A percentile compares a stretch with the other conserved stretches of the same genome.
phyloP scores from a whole-genome alignment of 2,113 vertebrate species.

The Meriones unguiculatus region DNA sequence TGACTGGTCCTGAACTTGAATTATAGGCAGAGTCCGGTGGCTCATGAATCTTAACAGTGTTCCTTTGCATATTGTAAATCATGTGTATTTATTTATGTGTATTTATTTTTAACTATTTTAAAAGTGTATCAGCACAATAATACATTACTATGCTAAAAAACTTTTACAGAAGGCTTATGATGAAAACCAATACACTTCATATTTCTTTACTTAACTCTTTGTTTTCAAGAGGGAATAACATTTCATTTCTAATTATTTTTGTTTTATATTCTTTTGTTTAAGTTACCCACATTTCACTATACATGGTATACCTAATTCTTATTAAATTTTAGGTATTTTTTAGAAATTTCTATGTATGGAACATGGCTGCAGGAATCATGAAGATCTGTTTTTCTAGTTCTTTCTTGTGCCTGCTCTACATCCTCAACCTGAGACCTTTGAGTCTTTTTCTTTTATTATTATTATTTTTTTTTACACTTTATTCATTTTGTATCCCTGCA shows the following conservation, averaged over 20 bases:
- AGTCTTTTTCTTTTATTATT: neutral
- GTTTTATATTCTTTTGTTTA: constrained; percentile 6
- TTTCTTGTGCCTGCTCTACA: neutral
- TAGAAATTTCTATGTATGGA: neutral
- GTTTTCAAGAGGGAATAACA: neutral
- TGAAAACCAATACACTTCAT: neutral
- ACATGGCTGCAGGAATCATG: neutral
- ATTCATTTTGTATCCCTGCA: too few species aligned
- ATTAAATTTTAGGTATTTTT: constrained; percentile 11
- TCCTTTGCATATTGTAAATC: neutral
- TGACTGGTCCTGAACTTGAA: neutral
- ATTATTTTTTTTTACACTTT: too few species aligned
- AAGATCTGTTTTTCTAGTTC: neutral
- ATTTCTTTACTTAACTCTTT: neutral
- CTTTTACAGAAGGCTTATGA: neutral
- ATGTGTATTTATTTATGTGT: constrained; percentile 26
- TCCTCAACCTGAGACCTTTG: neutral
- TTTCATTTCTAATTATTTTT: constrained; percentile 51
- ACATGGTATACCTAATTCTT: neutral
- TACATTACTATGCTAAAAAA: neutral
- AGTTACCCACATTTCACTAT: neutral
- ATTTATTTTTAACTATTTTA: constrained; percentile 52
- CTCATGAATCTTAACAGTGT: neutral
- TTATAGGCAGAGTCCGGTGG: neutral
- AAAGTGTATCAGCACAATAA: constrained; percentile 6